Conservation (phyloP, 2,797 vertebrate genomes). For the Halcyon leucocephala region DNA sequence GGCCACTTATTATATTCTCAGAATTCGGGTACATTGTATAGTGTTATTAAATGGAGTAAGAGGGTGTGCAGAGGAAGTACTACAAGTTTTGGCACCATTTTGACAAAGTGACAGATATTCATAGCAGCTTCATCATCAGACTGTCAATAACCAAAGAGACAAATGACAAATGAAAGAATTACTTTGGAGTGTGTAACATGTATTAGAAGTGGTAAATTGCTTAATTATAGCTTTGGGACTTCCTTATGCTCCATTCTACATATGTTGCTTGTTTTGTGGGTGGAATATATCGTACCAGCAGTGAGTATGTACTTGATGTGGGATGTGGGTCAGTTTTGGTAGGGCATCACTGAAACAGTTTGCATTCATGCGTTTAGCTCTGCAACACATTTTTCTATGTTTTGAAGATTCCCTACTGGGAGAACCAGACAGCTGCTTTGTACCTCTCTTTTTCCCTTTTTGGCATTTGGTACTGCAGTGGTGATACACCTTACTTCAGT, state of each 20-base stretch:
- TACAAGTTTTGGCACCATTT: slow-evolving; percentile 48
- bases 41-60: slow-evolving; percentile 58
- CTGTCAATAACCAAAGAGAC: slow-evolving; percentile 16
- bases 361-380: not conserved
- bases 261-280: not conserved
- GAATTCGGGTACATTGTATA: slow-evolving; percentile 36
- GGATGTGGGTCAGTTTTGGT: not conserved
- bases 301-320: not conserved
- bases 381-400: not conserved
- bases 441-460: not conserved
- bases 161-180: not conserved
- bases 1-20: slow-evolving; percentile 45
- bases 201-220: not conserved
- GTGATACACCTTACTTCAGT: not conserved
- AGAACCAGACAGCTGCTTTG: not conserved
- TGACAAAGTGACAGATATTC: slow-evolving; percentile 55
- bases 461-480: not conserved
- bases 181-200: not conserved
- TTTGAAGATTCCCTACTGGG: not conserved
- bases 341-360: not conserved
- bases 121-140: slow-evolving; percentile 40
- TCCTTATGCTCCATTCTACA: not conserved
- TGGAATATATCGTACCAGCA: not conserved
- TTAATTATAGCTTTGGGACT: not conserved
- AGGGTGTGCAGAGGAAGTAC: slow-evolving; percentile 21